Evolutionary conservation across 2,113 vertebrate species (phyloP).

Genomic region (Nycticorax nycticorax): DNA sequence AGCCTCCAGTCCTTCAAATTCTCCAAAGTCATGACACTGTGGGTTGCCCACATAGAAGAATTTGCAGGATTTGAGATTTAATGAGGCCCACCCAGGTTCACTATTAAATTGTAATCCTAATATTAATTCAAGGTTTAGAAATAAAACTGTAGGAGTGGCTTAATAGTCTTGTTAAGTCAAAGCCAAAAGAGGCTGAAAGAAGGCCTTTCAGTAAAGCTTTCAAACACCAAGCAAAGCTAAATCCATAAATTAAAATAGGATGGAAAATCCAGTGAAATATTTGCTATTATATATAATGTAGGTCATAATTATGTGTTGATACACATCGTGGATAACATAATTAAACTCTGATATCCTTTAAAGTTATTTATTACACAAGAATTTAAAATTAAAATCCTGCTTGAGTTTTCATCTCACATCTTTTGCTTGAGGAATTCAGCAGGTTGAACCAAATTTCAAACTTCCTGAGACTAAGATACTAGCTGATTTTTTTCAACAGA

Average conservation of each 20-base stretch:
- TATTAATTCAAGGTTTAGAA: slow-evolving; percentile 16
- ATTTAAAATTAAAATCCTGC: background rate
- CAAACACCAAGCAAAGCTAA: background rate
- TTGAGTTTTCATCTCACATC: background rate
- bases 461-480: background rate
- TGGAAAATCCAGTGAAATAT: background rate
- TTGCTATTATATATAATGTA: background rate
- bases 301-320: background rate
- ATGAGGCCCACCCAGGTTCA: background rate
- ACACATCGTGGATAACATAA: background rate
- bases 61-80: background rate
- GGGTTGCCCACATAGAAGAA: background rate
- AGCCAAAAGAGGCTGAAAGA: background rate
- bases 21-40: background rate
- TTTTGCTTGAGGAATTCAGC: background rate
- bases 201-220: background rate
- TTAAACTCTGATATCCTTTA: background rate
- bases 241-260: background rate
- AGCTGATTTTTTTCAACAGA: background rate
- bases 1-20: background rate
- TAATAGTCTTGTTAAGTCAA: background rate
- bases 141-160: background rate
- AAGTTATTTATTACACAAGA: background rate
- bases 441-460: background rate
- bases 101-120: background rate